Evolutionary conservation across 2,113 vertebrate genomes (phyloP).

Genomic region (Azemiops feae): DNA sequence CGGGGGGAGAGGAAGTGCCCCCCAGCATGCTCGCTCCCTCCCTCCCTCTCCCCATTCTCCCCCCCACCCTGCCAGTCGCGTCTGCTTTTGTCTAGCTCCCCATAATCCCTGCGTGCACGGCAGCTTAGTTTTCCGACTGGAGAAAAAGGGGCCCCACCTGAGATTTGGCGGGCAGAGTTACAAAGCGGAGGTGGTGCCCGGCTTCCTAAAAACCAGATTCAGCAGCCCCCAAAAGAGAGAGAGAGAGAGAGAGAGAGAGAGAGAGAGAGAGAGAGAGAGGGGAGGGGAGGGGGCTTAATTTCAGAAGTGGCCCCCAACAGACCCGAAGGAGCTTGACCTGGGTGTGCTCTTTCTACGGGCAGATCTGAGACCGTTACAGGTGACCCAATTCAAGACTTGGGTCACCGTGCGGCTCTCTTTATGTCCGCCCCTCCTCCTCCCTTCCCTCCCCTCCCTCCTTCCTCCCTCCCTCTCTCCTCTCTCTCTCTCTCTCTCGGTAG

Average conservation of each 20-base stretch:
- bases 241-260: not conserved
- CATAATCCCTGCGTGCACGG: constrained; percentile 73
- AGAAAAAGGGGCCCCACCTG: constrained; percentile 31
- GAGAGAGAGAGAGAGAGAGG: no score
- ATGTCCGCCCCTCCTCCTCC: rapidly evolving
- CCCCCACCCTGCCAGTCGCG: constrained; percentile 57
- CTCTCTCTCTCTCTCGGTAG: not conserved
- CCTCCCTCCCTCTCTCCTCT: no score
- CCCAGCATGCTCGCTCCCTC: constrained; percentile 45
- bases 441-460: no score
- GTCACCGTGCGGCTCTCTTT: not conserved
- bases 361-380: no score
- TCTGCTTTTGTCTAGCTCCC: constrained; percentile 81
- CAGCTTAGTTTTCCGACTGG: constrained; percentile 65
- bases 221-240: not conserved
- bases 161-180: constrained; percentile 36
- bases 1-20: constrained; percentile 81
- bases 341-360: not conserved
- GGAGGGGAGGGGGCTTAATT: rapidly evolving
- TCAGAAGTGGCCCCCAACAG: not conserved
- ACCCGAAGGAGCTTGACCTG: no score
- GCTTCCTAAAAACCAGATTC: constrained; percentile 22
- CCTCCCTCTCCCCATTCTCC: constrained; percentile 3
- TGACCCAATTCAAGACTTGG: no score
- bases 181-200: not conserved